Base-by-base conservation (phyloP, 2,888 invertebrate genomes). In the Cybosia mesomella region DNA sequence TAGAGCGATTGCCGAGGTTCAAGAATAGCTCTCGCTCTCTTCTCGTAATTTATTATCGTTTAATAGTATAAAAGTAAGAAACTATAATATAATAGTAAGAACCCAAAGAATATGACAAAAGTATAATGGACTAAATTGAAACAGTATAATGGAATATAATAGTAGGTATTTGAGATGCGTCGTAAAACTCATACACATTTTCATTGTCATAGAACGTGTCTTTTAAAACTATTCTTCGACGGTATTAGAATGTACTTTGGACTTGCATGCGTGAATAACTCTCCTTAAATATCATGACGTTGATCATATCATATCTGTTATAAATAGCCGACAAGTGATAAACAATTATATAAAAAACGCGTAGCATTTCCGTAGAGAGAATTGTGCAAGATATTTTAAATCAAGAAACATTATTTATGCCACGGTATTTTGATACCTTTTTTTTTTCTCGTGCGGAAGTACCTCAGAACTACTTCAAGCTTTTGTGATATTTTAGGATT, bases 171-270 rank as follows among this genome's bases (percentile, higher is more conserved):
- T n/a, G n/a, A n/a, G n/a, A 65, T 70, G 70, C 36, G 70, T 68
- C 72, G 70, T 67, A 64, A 76, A 79, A 79, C 71, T 70, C 67
- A 65, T 73, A 70, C 67, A 75, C 74, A 76, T 68, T 73, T 72
- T 74, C 70, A 18, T 49, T n/a, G n/a, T 28, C 28, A 49, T 62
- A 64, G 58, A 53, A 49, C 34, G 28, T 67, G 67, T 77, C 77
- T 72, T 81, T 80, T 77, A 73, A 70, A 72, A 73, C 68, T 75
- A 75, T 71, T 71, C 66, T 71, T 64, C 43, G 65, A 66, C 5
- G 11, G 34, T 58, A 36, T 15, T 36, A 22, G 58, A 58, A 36
- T 36, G 21, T 36, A 21, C 21, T 4, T 4, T 11, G 8, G 15
- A 58, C 34, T 34, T 61, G 60, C 43, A 43, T 28, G 43, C n/a